Evolutionary conservation across 2,113 vertebrate species (phyloP).

Genomic region (Dasyurus viverrinus): DNA sequence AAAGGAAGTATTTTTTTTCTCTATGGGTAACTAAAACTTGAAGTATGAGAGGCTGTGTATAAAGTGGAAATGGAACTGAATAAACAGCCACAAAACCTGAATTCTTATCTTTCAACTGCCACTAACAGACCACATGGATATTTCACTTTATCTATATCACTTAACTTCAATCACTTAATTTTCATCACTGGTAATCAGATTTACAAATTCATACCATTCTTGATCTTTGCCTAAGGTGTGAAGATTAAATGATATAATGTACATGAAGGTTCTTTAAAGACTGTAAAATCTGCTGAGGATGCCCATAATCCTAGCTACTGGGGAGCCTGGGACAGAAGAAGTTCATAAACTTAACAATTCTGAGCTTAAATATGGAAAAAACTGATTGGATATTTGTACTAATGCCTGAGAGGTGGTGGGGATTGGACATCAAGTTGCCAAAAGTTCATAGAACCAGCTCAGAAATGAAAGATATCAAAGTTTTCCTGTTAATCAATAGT

Average conservation of each 20-base stretch:
- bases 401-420: neutral
- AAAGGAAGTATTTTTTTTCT: neutral
- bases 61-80: neutral
- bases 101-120: neutral
- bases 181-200: neutral
- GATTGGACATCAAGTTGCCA: neutral
- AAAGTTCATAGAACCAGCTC: neutral
- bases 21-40: neutral
- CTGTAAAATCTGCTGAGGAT: neutral
- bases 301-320: neutral
- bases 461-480: neutral
- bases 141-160: neutral
- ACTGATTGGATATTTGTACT: neutral
- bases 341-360: neutral
- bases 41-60: neutral
- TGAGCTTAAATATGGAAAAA: neutral
- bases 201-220: neutral
- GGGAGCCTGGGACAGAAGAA: neutral
- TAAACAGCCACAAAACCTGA: neutral
- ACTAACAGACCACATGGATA: neutral
- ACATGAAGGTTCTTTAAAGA: neutral
- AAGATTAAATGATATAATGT: neutral
- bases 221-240: neutral
- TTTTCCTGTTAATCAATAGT: neutral
- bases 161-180: neutral